A percentile compares a stretch with the other conserved stretches of the same genome.
These are phyloP conservation scores for Fopius arisanus DNA, from an alignment of 1,140 invertebrate species.

Conservation along the genomic window DNA sequence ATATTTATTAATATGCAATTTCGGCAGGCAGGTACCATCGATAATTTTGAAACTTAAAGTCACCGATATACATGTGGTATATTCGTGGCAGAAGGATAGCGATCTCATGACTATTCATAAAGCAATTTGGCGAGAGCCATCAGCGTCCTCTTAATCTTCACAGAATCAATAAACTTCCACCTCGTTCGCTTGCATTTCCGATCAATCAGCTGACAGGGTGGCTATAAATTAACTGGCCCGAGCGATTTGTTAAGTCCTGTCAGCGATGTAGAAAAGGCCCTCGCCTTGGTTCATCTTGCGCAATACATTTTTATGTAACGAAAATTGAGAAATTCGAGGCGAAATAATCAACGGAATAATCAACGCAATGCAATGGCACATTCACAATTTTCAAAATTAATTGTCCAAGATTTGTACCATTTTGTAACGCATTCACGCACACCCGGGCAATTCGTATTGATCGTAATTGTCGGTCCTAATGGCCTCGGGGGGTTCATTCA, in stretches of 20 bases:
- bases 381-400: neutral
- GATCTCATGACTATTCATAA: conserved; percentile 32
- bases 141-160: conserved; percentile 29
- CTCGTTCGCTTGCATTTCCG: conserved; percentile 24
- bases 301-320: neutral
- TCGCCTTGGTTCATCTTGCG: neutral
- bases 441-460: neutral
- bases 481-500: conserved; percentile 21
- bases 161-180: conserved; percentile 29
- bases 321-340: neutral
- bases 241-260: neutral
- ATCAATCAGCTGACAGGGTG: conserved; percentile 18
- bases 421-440: neutral
- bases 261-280: neutral
- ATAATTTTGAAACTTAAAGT: conserved; percentile 17
- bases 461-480: conserved; percentile 27
- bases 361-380: too few species aligned
- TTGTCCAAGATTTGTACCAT: neutral
- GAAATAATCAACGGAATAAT: neutral
- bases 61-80: neutral
- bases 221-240: conserved; percentile 7
- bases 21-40: conserved; percentile 13
- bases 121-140: conserved; percentile 28
- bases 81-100: neutral
- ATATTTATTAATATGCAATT: conserved; percentile 16